Evolutionary conservation across 2,113 vertebrate species (phyloP).

Genomic region (human): DNA sequence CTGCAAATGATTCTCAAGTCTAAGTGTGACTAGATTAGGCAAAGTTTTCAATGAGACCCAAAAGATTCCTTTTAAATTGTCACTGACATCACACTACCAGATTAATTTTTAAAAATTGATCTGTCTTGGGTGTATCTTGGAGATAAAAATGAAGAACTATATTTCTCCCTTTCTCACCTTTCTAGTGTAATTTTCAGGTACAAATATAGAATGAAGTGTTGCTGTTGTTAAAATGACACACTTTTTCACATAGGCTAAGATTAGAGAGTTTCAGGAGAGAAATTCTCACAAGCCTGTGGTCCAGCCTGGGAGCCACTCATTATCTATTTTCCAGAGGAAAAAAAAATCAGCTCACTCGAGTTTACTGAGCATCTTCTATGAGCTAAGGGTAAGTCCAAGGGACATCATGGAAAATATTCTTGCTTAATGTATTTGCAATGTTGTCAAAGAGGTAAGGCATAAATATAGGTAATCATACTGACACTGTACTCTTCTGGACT

Average conservation of each 20-base stretch:
- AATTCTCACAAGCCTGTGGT: constrained; percentile 46
- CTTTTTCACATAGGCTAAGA: constrained; percentile 79
- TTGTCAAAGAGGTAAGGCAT: neutral
- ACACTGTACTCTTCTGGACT: neutral
- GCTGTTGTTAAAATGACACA: constrained; percentile 78
- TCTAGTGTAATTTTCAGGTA: constrained; percentile 78
- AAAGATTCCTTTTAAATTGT: constrained; percentile 67
- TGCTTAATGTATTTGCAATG: neutral
- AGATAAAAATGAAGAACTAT: constrained; percentile 47
- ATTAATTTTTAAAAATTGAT: constrained; percentile 65
- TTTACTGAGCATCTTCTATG: neutral
- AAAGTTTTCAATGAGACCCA: constrained; percentile 55
- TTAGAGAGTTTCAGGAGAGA: constrained; percentile 63
- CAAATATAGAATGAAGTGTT: constrained; percentile 84
- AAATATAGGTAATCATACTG: neutral
- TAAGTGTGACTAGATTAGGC: constrained; percentile 36
- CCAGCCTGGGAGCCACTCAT: neutral
- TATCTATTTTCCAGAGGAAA: neutral
- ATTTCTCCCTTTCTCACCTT: constrained; percentile 81
- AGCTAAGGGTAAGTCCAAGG: neutral
- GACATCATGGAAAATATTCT: neutral
- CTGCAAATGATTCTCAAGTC: neutral
- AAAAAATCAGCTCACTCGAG: neutral
- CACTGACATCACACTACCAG: constrained; percentile 31
- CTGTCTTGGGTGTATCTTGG: neutral